Conservation (phyloP, 2,113 vertebrate genomes). For the Pseudopipra pipra region DNA sequence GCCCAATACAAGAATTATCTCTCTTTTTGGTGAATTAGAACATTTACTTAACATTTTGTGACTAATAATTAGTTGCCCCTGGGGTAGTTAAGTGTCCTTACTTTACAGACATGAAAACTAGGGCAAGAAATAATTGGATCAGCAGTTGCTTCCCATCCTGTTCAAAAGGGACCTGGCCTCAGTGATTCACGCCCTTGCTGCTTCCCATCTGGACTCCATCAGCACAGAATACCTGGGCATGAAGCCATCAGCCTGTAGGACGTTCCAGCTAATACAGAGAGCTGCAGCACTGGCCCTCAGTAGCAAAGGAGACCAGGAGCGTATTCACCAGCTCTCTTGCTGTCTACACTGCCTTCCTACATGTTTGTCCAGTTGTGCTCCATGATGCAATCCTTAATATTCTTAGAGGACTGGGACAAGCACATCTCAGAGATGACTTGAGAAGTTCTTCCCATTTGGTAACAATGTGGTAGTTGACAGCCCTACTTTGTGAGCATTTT, state of each 20-base stretch:
- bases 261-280: constrained; percentile 21
- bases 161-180: constrained; percentile 43
- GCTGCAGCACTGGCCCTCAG: neutral
- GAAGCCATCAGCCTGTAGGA: constrained; percentile 45
- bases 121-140: constrained; percentile 56
- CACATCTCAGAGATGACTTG: neutral
- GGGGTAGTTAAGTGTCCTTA: neutral
- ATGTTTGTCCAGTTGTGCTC: neutral
- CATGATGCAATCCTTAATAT: neutral
- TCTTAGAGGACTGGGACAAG: neutral
- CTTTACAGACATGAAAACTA: constrained; percentile 33
- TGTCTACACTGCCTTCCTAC: neutral
- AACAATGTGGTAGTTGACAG: neutral
- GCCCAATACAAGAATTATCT: neutral
- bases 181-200: constrained; percentile 58
- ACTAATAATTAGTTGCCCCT: constrained; percentile 27
- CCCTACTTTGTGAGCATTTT: neutral
- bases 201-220: constrained; percentile 53
- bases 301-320: neutral
- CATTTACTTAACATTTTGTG: constrained; percentile 27
- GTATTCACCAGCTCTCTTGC: neutral
- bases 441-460: neutral
- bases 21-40: constrained; percentile 4
- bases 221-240: constrained; percentile 43
- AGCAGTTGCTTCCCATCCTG: constrained; percentile 34